Conservation (phyloP, 2,888 invertebrate species). For the Pachliopta kotzebuea region DNA sequence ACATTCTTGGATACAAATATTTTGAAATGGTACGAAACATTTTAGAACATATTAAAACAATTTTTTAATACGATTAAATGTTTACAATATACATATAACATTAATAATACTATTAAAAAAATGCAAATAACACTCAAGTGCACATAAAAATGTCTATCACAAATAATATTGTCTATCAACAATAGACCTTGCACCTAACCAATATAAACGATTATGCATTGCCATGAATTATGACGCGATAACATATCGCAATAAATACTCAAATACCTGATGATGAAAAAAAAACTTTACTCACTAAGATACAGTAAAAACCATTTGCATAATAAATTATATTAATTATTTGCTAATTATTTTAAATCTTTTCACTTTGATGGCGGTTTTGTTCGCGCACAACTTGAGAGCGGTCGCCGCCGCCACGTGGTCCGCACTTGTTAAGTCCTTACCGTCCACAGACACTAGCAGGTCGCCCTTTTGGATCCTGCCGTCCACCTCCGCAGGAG, state of each 20-base stretch:
- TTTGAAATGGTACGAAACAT: background rate
- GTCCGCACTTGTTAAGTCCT: conserved; percentile 87
- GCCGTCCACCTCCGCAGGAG: conserved; percentile 92
- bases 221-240: background rate
- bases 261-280: conserved; percentile 7
- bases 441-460: conserved; percentile 93
- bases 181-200: background rate
- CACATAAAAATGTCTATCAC: background rate
- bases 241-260: background rate
- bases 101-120: background rate
- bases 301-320: conserved; percentile 13
- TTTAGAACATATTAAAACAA: background rate
- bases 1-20: background rate
- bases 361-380: conserved; percentile 90
- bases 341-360: conserved; percentile 84
- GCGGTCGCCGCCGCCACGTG: conserved; percentile 94
- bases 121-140: conserved; percentile 6
- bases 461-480: conserved; percentile 95
- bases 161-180: background rate
- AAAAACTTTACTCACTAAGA: conserved; percentile 15
- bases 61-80: background rate
- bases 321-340: conserved; percentile 12
- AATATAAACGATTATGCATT: conserved; percentile 3
- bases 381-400: conserved; percentile 92
- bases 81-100: background rate